These are phyloP conservation scores for Chouioia cunea DNA, from an alignment of 2,888 invertebrate species.

Conservation along the genomic window DNA sequence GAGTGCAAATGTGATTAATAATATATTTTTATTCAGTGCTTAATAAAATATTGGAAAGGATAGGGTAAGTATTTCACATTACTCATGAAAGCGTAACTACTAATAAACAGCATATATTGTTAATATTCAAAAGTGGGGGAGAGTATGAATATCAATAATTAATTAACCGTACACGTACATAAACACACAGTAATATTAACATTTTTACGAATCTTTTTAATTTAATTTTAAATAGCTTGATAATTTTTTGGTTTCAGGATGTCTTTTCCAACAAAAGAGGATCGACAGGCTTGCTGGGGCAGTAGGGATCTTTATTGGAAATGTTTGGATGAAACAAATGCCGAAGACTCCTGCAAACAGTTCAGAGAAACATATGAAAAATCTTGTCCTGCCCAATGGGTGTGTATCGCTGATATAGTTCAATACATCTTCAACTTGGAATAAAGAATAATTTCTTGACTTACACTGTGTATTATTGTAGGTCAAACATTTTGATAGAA, in stretches of 20 bases:
- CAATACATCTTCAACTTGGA: too few relatives aligned
- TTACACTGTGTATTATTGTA: slow-evolving; percentile 56
- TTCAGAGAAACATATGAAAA: slow-evolving; percentile 82
- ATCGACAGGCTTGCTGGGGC: slow-evolving; percentile 86
- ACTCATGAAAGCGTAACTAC: slow-evolving; percentile 1
- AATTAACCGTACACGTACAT: slow-evolving; percentile 2
- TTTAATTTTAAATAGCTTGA: slow-evolving; percentile 13
- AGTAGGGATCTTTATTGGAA: slow-evolving; percentile 90
- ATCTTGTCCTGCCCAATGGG: slow-evolving; percentile 88
- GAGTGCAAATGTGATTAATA: slow-evolving; percentile 39
- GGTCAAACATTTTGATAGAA: slow-evolving; percentile 93
- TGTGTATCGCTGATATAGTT: slow-evolving; percentile 57
- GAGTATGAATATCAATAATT: not conserved
- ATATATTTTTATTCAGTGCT: slow-evolving; percentile 24
- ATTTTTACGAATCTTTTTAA: not conserved
- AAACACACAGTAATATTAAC: not conserved
- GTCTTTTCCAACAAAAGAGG: slow-evolving; percentile 86
- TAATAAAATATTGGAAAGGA: slow-evolving; percentile 5
- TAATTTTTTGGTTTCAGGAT: slow-evolving; percentile 68
- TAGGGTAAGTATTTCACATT: slow-evolving; percentile 35
- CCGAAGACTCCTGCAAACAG: slow-evolving; percentile 78
- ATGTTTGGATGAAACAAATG: slow-evolving; percentile 81
- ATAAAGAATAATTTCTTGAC: slow-evolving; percentile 1
- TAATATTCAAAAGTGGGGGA: too few relatives aligned
- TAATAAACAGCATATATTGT: not conserved